Percentiles rank a stretch among this genome's conserved stretches.
Conservation (phyloP, 2,888 invertebrate species). For the Lasius platythorax region DNA sequence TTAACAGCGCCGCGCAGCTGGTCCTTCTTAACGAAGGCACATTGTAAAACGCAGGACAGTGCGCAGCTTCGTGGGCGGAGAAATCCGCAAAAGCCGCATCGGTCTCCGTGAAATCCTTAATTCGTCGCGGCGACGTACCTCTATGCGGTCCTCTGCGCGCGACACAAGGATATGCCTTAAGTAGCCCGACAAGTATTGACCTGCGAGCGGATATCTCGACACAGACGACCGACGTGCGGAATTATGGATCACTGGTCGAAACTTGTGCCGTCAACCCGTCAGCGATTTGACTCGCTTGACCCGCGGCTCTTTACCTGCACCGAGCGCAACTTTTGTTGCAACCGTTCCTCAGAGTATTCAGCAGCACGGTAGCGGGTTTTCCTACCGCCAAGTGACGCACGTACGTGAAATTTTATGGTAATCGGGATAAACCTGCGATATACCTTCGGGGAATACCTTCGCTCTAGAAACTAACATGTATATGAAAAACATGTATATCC, state of each 20-base stretch:
- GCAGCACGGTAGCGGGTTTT: constrained; percentile 49
- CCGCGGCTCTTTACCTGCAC: constrained; percentile 62
- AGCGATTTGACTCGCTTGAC: constrained; percentile 80
- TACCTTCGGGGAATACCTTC: background rate
- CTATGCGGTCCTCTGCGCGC: constrained; percentile 79
- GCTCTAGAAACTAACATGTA: background rate
- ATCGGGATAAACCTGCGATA: constrained; percentile 24
- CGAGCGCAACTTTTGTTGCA: constrained; percentile 67
- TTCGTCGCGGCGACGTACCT: constrained; percentile 84
- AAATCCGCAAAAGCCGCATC: constrained; percentile 85
- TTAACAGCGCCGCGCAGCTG: constrained; percentile 70
- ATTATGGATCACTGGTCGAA: constrained; percentile 57
- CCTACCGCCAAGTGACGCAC: constrained; percentile 21
- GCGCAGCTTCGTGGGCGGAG: constrained; percentile 83
- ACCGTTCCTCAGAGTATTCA: constrained; percentile 57
- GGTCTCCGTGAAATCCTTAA: constrained; percentile 85
- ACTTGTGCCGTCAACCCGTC: constrained; percentile 68
- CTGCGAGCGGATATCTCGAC: background rate
- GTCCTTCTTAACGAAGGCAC: constrained; percentile 82
- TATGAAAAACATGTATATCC: background rate
- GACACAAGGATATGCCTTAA: constrained; percentile 76
- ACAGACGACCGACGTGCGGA: background rate
- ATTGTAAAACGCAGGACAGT: constrained; percentile 81
- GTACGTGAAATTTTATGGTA: constrained; percentile 66
- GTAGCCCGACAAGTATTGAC: constrained; percentile 78